Evolutionary conservation across 2,113 vertebrate species (phyloP).

Genomic region (Panthera tigris): DNA sequence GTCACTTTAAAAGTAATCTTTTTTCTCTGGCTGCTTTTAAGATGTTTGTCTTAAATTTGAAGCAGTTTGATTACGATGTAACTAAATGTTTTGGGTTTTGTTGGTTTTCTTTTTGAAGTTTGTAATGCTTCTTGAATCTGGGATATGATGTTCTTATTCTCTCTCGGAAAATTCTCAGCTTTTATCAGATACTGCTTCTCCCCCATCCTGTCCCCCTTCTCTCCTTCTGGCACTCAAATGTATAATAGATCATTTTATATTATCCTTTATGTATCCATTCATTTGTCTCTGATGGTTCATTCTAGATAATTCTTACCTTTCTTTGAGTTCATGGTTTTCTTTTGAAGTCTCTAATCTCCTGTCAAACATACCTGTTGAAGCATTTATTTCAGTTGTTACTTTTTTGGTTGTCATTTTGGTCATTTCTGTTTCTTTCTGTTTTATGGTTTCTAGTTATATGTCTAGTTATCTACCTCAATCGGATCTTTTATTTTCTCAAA

Average conservation of each 20-base stretch:
- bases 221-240: neutral
- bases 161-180: conserved; percentile 13
- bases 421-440: conserved; percentile 18
- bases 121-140: conserved; percentile 10
- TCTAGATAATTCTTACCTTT: neutral
- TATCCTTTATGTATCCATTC: neutral
- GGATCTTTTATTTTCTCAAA: conserved; percentile 49
- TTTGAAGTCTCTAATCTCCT: neutral
- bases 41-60: neutral
- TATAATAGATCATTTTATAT: neutral
- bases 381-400: neutral
- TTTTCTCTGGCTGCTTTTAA: neutral
- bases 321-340: neutral
- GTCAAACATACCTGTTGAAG: neutral
- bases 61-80: neutral
- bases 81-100: neutral
- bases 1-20: neutral
- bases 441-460: neutral
- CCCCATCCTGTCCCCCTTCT: neutral
- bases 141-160: neutral
- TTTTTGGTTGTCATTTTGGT: neutral
- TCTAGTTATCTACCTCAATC: neutral
- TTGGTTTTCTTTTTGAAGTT: neutral
- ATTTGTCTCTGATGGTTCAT: neutral
- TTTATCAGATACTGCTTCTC: neutral